Base-by-base conservation (phyloP, 92 coral and sea anemone genomes). In the Siderastrea radians region DNA sequence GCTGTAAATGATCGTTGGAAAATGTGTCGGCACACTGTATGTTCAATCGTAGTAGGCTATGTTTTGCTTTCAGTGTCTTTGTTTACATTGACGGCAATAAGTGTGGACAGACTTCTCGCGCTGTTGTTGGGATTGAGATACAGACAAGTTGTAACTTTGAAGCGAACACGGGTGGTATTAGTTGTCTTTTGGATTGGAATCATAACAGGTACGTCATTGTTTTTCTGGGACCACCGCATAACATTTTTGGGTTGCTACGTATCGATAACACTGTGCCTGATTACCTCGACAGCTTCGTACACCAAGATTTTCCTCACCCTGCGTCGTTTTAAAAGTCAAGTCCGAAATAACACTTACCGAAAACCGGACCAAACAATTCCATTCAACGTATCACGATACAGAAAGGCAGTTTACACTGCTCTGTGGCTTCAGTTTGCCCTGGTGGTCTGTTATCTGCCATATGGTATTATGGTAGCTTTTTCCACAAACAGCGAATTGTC, bases 41-140 rank as follows among this genome's bases (percentile, higher is more conserved):
- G 13, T 3, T 67, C 72, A 10, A 2, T 67, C 10, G 13, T 8
- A 67, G 72, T 8, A 8, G 72, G 72, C 11, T 38, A 67, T 43
- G 43, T 19, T 44, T 26, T 67, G 14, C 48, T 67, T 3, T 10
- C 72, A 12, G 72, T 67, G 43, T 67, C 72, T 11, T 43, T 67
- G 47, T 67, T 9, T 38, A 74, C 78, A 46, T 7, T 78, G 70
- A 78, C 83, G 15, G 55, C 70, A 60, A 60, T 78, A 46, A 61
- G 83, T 54, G 66, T 82, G 3, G 77, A 82, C 78, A 26, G 86
- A 11, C 78, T 68, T 48, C 61, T 82, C 7, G 86, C 77, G 1
- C 53, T 82, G 3, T 9, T 48, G 1, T n/a, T 82, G 46, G 51
- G 74, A 9, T 49, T 52, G 47, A 51, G 78, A 47, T 82, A 82